Conservation (phyloP, 1,140 invertebrate species). For the Eciton burchellii region DNA sequence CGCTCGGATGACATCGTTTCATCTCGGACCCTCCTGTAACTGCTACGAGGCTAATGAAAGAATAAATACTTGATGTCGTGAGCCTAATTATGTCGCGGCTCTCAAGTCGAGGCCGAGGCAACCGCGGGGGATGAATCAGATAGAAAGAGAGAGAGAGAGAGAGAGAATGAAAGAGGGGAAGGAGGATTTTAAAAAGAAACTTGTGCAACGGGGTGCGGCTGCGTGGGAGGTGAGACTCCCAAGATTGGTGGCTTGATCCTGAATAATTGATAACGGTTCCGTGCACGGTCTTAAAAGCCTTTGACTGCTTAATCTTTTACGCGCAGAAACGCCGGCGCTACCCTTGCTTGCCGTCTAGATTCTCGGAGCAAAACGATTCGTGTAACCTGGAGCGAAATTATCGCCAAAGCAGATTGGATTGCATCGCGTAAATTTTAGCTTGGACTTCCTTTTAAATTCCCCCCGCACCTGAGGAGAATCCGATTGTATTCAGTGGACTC, state of each 20-base stretch:
- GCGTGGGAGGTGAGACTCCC: constrained; percentile 59
- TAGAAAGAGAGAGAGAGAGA: too few species aligned
- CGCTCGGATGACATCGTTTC: constrained; percentile 61
- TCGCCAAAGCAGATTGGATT: neutral
- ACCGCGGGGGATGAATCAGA: constrained; percentile 62
- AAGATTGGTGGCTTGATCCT: constrained; percentile 75
- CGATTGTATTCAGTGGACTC: too few species aligned
- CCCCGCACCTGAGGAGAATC: too few species aligned
- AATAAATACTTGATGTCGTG: constrained; percentile 76
- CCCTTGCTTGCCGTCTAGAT: constrained; percentile 1
- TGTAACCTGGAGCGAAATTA: constrained; percentile 25
- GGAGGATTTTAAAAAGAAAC: constrained; percentile 54
- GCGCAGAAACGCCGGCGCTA: constrained; percentile 30
- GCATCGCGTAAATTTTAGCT: neutral
- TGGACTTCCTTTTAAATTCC: too few species aligned
- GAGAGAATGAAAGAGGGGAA: too few species aligned
- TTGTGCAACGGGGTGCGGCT: constrained; percentile 7
- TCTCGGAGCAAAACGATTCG: constrained; percentile 7
- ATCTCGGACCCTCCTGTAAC: constrained; percentile 46
- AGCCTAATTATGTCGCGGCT: constrained; percentile 78
- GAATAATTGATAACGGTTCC: constrained; percentile 80
- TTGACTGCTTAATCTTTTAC: constrained; percentile 50
- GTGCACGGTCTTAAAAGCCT: constrained; percentile 73
- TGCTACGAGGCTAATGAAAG: constrained; percentile 72
- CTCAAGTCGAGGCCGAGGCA: constrained; percentile 40